Percentiles rank a stretch among this genome's conserved stretches.
These are phyloP conservation scores for Agriotes lineatus DNA, from an alignment of 2,888 invertebrate genomes.

Conservation along the genomic window DNA sequence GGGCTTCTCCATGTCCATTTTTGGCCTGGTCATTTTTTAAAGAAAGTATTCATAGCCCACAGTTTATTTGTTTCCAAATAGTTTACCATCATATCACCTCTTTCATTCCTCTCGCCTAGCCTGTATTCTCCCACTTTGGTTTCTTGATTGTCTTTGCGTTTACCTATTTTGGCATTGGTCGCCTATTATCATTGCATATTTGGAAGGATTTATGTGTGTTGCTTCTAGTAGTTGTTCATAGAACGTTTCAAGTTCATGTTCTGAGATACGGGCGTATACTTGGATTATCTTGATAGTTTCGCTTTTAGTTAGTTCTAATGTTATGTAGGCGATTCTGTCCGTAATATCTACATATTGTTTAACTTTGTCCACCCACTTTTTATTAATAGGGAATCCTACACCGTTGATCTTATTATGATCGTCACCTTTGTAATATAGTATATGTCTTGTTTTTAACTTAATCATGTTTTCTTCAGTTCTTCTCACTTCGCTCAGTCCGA, in stretches of 20 bases:
- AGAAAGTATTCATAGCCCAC: conserved; percentile 1
- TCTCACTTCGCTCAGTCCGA: neutral
- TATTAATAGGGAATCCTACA: conserved; percentile 1
- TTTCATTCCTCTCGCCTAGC: conserved; percentile 1
- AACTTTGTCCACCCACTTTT: conserved; percentile 1
- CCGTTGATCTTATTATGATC: conserved; percentile 1
- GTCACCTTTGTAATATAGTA: conserved; percentile 1
- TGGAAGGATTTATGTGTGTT: conserved; percentile 3
- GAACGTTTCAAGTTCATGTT: conserved; percentile 1
- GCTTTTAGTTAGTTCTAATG: conserved; percentile 3
- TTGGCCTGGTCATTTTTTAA: conserved; percentile 1
- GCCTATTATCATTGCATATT: conserved; percentile 3
- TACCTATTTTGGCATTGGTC: conserved; percentile 3
- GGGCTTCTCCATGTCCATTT: neutral
- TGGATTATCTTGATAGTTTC: conserved; percentile 3
- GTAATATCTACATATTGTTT: conserved; percentile 1
- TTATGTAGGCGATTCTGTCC: neutral
- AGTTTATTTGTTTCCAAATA: conserved; percentile 3
- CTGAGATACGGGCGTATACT: conserved; percentile 1
- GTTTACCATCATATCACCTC: conserved; percentile 1
- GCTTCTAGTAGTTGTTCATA: conserved; percentile 1
- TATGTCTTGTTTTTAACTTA: conserved; percentile 1
- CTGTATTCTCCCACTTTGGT: conserved; percentile 1
- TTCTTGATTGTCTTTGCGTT: neutral
- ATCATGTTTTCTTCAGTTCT: conserved; percentile 3